Percentiles rank a stretch among this genome's conserved stretches.
Evolutionary conservation across 2,888 invertebrate genomes (phyloP).

Genomic region (Drosophila phalerata): DNA sequence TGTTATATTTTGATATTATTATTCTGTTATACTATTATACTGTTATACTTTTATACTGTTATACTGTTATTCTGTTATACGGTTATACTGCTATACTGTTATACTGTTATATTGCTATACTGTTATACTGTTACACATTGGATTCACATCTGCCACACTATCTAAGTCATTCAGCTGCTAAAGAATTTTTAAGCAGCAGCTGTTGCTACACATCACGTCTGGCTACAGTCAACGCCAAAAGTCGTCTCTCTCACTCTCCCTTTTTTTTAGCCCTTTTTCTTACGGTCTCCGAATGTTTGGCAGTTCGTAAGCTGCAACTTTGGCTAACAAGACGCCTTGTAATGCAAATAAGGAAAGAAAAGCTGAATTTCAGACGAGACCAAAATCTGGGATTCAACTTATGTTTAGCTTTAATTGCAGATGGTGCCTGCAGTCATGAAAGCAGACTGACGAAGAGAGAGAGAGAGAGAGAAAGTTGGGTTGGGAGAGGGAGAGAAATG

Average conservation of each 20-base stretch:
- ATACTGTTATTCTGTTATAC: background rate
- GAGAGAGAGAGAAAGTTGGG: background rate
- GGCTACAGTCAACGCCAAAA: constrained; percentile 32
- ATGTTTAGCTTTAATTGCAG: constrained; percentile 69
- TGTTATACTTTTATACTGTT: background rate
- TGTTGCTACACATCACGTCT: constrained; percentile 14
- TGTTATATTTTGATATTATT: background rate
- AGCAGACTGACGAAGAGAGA: background rate
- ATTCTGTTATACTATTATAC: background rate
- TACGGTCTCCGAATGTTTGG: background rate
- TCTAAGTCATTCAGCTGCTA: constrained; percentile 4
- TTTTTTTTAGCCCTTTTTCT: too few species aligned
- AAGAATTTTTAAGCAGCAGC: constrained; percentile 7
- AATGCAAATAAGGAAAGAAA: constrained; percentile 53
- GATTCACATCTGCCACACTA: background rate
- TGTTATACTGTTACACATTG: background rate
- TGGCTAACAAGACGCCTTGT: constrained; percentile 61
- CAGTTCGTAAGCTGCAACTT: constrained; percentile 17
- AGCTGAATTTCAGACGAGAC: constrained; percentile 14
- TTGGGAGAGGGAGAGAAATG: background rate
- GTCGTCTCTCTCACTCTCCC: background rate
- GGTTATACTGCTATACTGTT: background rate
- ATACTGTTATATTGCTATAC: background rate
- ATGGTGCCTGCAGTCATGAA: constrained; percentile 19
- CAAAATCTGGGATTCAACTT: constrained; percentile 47